Evolutionary conservation across 2,888 invertebrate species (phyloP).

Genomic region (Criorhina ranunculi): DNA sequence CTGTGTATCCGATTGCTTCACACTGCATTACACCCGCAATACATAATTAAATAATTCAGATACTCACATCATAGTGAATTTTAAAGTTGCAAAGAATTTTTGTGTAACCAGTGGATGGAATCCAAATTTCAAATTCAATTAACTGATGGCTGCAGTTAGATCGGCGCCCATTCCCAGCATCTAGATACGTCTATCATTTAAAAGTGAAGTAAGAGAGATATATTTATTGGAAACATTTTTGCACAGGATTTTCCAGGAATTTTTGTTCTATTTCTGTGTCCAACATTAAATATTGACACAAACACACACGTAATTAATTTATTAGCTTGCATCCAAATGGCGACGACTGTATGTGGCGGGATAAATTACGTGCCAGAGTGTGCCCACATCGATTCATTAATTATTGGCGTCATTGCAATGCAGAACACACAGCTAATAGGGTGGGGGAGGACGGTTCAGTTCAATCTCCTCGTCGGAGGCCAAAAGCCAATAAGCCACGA

Average conservation of each 20-base stretch:
- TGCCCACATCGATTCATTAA: conserved; percentile 21
- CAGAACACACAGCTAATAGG: conserved; percentile 21
- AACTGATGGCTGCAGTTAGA: neutral
- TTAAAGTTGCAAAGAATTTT: conserved; percentile 1
- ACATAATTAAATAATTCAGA: conserved; percentile 24
- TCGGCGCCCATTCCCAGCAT: neutral
- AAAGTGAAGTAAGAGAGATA: neutral
- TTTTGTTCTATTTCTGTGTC: neutral
- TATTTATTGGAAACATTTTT: neutral
- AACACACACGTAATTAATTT: conserved; percentile 22
- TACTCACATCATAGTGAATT: conserved; percentile 11
- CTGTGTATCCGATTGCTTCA: conserved; percentile 3
- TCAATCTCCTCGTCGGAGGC: neutral
- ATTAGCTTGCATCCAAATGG: conserved; percentile 10
- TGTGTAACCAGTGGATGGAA: neutral
- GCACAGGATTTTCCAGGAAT: neutral
- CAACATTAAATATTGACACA: neutral
- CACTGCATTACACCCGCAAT: neutral
- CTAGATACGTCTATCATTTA: conserved; percentile 2
- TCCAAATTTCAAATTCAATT: conserved; percentile 11
- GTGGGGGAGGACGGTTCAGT: neutral
- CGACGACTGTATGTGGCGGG: neutral
- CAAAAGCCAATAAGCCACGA: conserved; percentile 34
- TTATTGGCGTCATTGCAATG: conserved; percentile 37
- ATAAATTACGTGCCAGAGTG: conserved; percentile 24